phyloP scores from a whole-genome alignment of 1,140 invertebrate genomes.

The Diorhabda elongata region DNA sequence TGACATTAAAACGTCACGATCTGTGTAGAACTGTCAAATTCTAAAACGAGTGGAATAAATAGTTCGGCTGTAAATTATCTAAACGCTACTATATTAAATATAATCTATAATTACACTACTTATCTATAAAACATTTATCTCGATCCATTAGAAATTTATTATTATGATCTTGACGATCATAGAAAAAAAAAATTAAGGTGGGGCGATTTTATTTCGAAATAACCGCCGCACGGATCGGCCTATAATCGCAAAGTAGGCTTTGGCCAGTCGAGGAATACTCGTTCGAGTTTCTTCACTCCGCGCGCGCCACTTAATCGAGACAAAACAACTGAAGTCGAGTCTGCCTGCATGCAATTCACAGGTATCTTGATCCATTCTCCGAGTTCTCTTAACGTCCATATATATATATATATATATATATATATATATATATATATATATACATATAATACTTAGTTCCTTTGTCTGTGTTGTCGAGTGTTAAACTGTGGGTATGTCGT shows the following conservation, averaged over 20 bases:
- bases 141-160: not conserved
- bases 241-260: slow-evolving; percentile 6
- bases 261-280: slow-evolving; percentile 11
- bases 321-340: slow-evolving; percentile 8
- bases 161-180: not conserved
- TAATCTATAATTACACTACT: no score
- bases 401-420: not conserved
- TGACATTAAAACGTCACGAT: no score
- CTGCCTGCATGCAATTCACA: not conserved
- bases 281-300: slow-evolving; percentile 12
- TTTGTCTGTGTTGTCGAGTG: not conserved
- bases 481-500: no score
- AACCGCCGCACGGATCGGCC: not conserved
- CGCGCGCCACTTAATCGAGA: slow-evolving; percentile 7
- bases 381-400: not conserved
- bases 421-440: not conserved
- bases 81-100: no score
- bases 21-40: no score
- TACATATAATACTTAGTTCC: not conserved
- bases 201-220: no score
- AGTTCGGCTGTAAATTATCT: no score
- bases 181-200: no score
- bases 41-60: no score
- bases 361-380: slow-evolving; percentile 10
- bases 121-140: not conserved